Evolutionary conservation across 2,113 vertebrate species (phyloP).

Genomic region (Triplophysa rosa): DNA sequence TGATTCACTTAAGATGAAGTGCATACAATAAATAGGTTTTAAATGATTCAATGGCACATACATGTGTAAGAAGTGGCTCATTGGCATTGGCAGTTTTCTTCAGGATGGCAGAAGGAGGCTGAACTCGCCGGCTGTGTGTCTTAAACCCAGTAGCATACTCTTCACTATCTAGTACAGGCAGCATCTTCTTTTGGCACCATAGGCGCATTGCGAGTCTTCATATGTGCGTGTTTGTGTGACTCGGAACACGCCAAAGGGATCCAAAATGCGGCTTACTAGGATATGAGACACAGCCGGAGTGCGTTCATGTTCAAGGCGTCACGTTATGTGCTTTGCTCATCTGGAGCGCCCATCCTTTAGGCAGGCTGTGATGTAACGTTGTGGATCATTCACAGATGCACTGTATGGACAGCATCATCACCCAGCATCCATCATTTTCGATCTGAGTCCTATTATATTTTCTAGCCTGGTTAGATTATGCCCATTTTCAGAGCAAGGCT

Average conservation of each 20-base stretch:
- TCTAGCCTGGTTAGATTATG: neutral
- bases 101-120: neutral
- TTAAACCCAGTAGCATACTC: neutral
- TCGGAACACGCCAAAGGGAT: neutral
- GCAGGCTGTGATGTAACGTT: constrained; percentile 32
- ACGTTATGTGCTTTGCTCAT: constrained; percentile 8
- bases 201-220: neutral
- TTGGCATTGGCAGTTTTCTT: neutral
- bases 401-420: neutral
- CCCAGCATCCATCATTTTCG: neutral
- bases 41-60: neutral
- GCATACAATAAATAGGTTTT: neutral
- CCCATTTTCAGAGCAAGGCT: neutral
- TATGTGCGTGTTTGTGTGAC: neutral
- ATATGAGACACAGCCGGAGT: neutral
- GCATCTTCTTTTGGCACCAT: neutral
- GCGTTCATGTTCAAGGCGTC: neutral
- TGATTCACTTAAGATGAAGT: neutral
- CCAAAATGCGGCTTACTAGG: neutral
- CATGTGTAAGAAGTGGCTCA: neutral
- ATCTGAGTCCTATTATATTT: neutral
- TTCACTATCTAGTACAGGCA: neutral
- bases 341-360: neutral
- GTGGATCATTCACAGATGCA: constrained; percentile 12
- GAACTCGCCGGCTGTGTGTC: neutral